Conservation (phyloP, 2,797 vertebrate species). For the Halcyon leucocephala region DNA sequence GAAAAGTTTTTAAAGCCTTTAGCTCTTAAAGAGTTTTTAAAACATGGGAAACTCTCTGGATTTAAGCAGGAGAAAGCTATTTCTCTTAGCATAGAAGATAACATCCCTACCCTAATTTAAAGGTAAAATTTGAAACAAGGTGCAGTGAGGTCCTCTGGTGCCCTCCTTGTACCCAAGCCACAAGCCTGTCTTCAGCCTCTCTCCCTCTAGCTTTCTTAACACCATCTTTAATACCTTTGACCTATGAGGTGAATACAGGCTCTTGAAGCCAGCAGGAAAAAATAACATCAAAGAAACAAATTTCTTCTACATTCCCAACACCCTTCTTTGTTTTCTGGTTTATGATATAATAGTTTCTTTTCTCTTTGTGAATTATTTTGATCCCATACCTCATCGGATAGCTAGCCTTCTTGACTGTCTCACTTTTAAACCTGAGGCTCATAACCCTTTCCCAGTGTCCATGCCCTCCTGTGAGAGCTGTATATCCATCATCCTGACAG, state of each 20-base stretch:
- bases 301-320: not conserved
- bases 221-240: not conserved
- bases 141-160: not conserved
- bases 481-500: not conserved
- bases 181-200: not conserved
- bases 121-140: not conserved
- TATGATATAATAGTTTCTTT: not conserved
- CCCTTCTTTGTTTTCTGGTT: not conserved
- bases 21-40: not conserved
- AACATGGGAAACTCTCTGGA: not conserved
- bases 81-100: not conserved
- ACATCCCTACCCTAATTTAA: not conserved
- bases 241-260: too few relatives aligned
- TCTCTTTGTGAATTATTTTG: not conserved
- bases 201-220: not conserved
- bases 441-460: fast-evolving
- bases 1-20: not conserved
- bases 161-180: not conserved
- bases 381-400: not conserved
- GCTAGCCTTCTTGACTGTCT: not conserved
- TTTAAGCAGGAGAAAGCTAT: not conserved
- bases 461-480: fast-evolving
- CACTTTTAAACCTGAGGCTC: not conserved
- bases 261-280: too few relatives aligned
- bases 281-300: too few relatives aligned